Base-by-base conservation (phyloP, 2,113 vertebrate species). In the Plecotus auritus region DNA sequence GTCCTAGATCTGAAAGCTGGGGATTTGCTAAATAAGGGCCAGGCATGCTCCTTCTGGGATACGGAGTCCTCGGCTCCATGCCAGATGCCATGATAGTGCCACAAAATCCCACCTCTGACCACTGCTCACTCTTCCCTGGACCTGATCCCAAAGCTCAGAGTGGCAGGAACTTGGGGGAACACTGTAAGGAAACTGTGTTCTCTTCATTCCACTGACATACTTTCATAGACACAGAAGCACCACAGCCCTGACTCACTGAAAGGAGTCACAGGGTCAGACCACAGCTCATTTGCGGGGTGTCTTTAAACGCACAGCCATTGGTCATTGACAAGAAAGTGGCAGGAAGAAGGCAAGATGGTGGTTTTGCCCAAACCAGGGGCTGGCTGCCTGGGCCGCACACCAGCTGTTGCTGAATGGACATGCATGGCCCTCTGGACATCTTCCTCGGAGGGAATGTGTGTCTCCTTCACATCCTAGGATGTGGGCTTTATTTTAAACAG, bases 401-500 rank as follows among this genome's bases (percentile, higher is more conserved):
- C 72, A 3, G 5, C 42, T 40, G 61, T 4, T 5, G 23, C 8
- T 14, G 11, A 9, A 1, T 5, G 35, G 40, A 69, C 30, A 1
- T 0, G 9, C 3, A 7, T 10, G 28, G 30, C 45, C 42, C 28
- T 64, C 54, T 0, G 2, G 37, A 74, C 80, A 32, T 56, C 80
- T 74, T 40, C 86, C 37, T 91, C 37, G 0, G 45, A 70, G 78
- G 51, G 51, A 96, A 81, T 87, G 70, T 30, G 1, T 59, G 78
- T 59, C 42, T 76, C 78, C 76, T 82, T 81, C 70, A 47, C 88
- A 70, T 74, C 82, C 40, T 9, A 59, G 69, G 81, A 67, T 56
- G 26, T 64, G 66, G 87, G 40, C 92, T 93, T 92, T 66, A 72
- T 93, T 96, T 94, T 42, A 69, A 94, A 93, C 40, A 92, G 85